Percentiles rank a stretch among this genome's conserved stretches.
phyloP scores from a whole-genome alignment of 2,113 vertebrate genomes.

The Periophthalmus modestus region DNA sequence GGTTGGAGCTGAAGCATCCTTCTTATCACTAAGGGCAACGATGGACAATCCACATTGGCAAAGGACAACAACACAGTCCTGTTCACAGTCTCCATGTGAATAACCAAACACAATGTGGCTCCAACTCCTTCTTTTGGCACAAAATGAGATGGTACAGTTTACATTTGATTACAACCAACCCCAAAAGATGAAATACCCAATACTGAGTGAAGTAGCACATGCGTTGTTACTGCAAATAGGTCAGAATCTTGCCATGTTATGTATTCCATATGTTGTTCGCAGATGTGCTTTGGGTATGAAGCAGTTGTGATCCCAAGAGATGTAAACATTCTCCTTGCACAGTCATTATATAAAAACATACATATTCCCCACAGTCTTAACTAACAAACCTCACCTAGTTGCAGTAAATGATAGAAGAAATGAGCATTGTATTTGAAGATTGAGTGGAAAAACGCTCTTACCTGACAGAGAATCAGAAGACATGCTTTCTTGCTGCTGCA shows the following conservation, averaged over 20 bases:
- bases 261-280: constrained; percentile 36
- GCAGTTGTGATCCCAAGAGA: constrained; percentile 30
- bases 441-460: constrained; percentile 44
- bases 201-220: constrained; percentile 10
- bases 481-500: constrained; percentile 67
- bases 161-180: background rate
- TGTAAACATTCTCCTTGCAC: background rate
- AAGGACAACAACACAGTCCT: background rate
- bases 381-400: constrained; percentile 19
- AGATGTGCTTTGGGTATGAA: constrained; percentile 37
- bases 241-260: constrained; percentile 50
- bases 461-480: constrained; percentile 66
- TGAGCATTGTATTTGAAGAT: constrained; percentile 8
- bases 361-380: constrained; percentile 17
- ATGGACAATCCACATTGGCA: constrained; percentile 19
- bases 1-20: constrained; percentile 18
- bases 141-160: background rate
- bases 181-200: background rate
- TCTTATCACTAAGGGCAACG: constrained; percentile 30
- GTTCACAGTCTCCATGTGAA: constrained; percentile 1
- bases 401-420: background rate
- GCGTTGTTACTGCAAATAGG: constrained; percentile 57
- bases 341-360: constrained; percentile 8
- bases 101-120: background rate
- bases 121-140: background rate